Evolutionary conservation across 2,797 vertebrate genomes (phyloP).

Genomic region (Notolepis coatsorum): DNA sequence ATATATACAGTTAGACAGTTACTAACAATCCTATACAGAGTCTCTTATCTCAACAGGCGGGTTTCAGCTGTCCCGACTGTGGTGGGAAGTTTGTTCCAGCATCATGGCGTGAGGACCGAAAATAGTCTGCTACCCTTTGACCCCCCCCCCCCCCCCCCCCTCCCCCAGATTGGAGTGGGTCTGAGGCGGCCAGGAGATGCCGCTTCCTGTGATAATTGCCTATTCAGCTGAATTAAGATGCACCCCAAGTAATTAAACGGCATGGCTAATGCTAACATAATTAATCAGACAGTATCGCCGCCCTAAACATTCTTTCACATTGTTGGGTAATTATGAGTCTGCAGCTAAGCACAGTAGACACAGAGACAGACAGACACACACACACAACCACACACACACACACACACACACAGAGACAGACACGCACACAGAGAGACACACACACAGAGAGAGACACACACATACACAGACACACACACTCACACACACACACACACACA

Average conservation of each 20-base stretch:
- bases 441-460: conserved; percentile 17
- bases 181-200: not conserved
- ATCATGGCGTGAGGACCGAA: too few relatives aligned
- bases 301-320: conserved; percentile 13
- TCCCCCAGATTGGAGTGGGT: not conserved
- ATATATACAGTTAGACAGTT: too few relatives aligned
- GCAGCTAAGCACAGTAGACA: not conserved
- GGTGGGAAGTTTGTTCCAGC: too few relatives aligned
- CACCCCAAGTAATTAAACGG: conserved; percentile 19
- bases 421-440: conserved; percentile 28
- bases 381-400: conserved; percentile 38
- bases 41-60: too few relatives aligned
- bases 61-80: too few relatives aligned
- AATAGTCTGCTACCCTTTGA: too few relatives aligned
- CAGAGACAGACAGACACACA: not conserved
- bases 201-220: not conserved
- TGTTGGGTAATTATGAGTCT: conserved; percentile 31
- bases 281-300: conserved; percentile 23
- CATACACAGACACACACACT: not conserved
- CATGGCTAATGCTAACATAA: conserved; percentile 24
- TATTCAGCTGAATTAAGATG: not conserved
- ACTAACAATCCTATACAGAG: too few relatives aligned
- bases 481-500: conserved; percentile 39
- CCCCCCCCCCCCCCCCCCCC: too few relatives aligned
- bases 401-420: not conserved